Percentiles rank a stretch among this genome's conserved stretches.
phyloP scores from a whole-genome alignment of 2,888 invertebrate species.

The Synergus laeviventris region DNA sequence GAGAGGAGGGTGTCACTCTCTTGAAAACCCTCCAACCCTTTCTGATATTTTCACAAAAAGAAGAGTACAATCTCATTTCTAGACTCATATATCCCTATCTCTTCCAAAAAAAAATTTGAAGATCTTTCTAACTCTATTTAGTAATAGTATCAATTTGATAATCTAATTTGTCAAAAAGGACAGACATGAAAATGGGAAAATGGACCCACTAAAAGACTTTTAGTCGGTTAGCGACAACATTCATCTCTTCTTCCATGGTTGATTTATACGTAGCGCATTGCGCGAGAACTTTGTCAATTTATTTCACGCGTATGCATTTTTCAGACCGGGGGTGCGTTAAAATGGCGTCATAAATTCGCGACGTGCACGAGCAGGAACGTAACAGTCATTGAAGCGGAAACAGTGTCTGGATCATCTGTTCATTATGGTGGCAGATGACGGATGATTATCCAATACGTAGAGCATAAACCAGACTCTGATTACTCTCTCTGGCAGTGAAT shows the following conservation, averaged over 20 bases:
- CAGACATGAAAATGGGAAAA: conserved; percentile 16
- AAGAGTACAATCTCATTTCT: conserved; percentile 12
- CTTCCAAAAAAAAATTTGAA: no score
- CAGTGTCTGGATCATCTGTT: conserved; percentile 47
- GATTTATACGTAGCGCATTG: conserved; percentile 28
- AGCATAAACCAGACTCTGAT: conserved; percentile 55
- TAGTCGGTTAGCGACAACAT: conserved; percentile 36
- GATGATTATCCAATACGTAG: conserved; percentile 57
- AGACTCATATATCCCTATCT: no score
- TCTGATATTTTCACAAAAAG: conserved; percentile 16
- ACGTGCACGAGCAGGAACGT: conserved; percentile 6
- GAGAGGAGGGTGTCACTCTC: conserved; percentile 51
- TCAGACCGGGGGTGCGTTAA: conserved; percentile 22
- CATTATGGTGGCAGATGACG: conserved; percentile 56
- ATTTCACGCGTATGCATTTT: conserved; percentile 39
- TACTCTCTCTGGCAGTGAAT: conserved; percentile 46
- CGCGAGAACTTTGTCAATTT: conserved; percentile 32
- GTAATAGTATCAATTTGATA: no score
- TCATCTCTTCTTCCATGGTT: conserved; percentile 32
- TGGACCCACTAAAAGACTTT: conserved; percentile 21
- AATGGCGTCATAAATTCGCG: conserved; percentile 38
- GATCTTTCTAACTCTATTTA: no score
- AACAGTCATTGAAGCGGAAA: conserved; percentile 33
- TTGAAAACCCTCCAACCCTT: conserved; percentile 28
- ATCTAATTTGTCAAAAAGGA: not conserved